Evolutionary conservation across 2,113 vertebrate species (phyloP).

Genomic region (Cranoglanis bouderius): DNA sequence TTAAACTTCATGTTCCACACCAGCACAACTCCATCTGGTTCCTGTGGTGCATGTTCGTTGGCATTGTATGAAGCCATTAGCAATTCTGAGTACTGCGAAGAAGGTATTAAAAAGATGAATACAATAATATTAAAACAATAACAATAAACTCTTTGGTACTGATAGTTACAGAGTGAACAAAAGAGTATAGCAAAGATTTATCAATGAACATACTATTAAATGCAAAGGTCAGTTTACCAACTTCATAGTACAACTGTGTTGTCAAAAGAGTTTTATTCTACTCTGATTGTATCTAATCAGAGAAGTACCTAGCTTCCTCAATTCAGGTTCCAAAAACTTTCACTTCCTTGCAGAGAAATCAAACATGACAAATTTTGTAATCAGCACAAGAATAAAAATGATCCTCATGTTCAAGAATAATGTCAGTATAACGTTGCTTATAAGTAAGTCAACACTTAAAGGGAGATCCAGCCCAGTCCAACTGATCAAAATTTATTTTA

Average conservation of each 20-base stretch:
- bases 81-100: slow-evolving; percentile 80
- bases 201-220: background rate
- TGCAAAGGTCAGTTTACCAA: background rate
- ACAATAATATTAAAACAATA: background rate
- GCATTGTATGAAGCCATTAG: slow-evolving; percentile 88
- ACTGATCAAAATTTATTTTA: background rate
- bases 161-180: background rate
- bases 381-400: background rate
- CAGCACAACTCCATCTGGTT: slow-evolving; percentile 85
- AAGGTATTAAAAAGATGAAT: background rate
- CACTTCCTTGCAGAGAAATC: background rate
- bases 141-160: background rate
- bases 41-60: slow-evolving; percentile 87
- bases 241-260: background rate
- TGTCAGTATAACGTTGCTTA: background rate
- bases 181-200: background rate
- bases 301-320: background rate
- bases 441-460: background rate
- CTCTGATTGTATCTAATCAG: background rate
- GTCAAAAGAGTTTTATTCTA: background rate
- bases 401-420: background rate
- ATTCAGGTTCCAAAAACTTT: background rate
- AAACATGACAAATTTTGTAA: background rate
- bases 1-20: slow-evolving; percentile 95
- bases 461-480: background rate